phyloP scores from a whole-genome alignment of 2,888 invertebrate genomes.

The Cheilosia grossa region DNA sequence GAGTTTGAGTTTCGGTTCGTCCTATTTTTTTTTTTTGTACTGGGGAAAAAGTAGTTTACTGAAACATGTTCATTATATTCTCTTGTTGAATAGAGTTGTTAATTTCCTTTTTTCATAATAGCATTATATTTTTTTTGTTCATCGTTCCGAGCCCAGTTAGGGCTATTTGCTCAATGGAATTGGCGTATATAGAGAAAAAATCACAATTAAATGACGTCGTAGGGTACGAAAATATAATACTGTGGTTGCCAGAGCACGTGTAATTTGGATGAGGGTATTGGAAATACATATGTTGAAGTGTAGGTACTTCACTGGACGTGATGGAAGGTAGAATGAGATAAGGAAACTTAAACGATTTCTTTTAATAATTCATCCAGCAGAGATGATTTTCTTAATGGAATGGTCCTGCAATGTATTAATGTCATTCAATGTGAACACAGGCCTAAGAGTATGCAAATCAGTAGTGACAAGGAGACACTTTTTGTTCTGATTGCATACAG shows the following conservation, averaged over 20 bases:
- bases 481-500: too few species aligned
- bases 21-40: constrained; percentile 4
- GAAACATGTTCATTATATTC: constrained; percentile 71
- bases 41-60: constrained; percentile 59
- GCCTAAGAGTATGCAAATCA: too few species aligned
- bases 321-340: too few species aligned
- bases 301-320: too few species aligned
- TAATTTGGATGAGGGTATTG: background rate
- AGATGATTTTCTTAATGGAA: too few species aligned
- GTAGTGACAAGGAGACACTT: too few species aligned
- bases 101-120: constrained; percentile 31
- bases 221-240: constrained; percentile 10
- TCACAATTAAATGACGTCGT: constrained; percentile 54
- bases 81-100: constrained; percentile 68
- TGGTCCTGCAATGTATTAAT: too few species aligned
- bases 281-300: background rate
- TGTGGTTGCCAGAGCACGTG: constrained; percentile 16
- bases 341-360: too few species aligned
- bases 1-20: constrained; percentile 21
- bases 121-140: background rate
- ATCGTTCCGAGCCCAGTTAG: constrained; percentile 1
- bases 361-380: too few species aligned
- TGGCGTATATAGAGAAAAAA: constrained; percentile 41
- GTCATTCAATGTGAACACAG: too few species aligned
- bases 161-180: constrained; percentile 51